phyloP scores from a whole-genome alignment of 2,797 vertebrate species.

The Helicolenus hilgendorfi region DNA sequence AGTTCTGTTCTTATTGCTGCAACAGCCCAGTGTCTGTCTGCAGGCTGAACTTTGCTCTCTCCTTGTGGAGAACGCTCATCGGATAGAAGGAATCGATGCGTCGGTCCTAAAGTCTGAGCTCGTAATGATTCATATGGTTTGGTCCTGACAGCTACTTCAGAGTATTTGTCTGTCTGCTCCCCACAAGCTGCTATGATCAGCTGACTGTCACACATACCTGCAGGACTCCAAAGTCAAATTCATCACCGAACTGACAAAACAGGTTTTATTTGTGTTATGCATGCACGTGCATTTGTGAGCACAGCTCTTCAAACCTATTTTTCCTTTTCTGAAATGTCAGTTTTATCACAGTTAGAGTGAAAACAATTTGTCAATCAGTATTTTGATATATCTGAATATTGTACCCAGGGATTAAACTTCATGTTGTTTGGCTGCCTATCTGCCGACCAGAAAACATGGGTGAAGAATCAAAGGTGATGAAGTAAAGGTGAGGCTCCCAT shows the following conservation, averaged over 20 bases:
- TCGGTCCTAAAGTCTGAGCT: neutral
- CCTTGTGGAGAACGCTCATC: neutral
- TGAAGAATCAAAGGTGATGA: slow-evolving; percentile 72
- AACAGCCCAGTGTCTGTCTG: slow-evolving; percentile 1
- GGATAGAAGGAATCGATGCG: slow-evolving; percentile 4
- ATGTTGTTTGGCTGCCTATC: slow-evolving; percentile 33
- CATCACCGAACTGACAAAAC: slow-evolving; percentile 46
- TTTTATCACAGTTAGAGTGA: neutral
- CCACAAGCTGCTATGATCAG: slow-evolving; percentile 11
- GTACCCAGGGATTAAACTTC: neutral
- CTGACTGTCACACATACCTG: slow-evolving; percentile 34
- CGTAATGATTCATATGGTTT: neutral
- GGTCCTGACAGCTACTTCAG: slow-evolving; percentile 14
- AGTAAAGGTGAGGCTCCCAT: too few relatives aligned
- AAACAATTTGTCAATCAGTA: neutral
- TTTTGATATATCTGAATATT: neutral
- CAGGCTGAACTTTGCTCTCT: slow-evolving; percentile 51
- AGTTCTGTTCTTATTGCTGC: neutral
- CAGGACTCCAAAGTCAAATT: slow-evolving; percentile 38
- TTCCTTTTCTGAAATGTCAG: neutral
- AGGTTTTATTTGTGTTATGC: neutral
- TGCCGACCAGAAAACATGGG: slow-evolving; percentile 41
- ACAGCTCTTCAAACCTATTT: neutral
- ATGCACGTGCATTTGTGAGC: neutral
- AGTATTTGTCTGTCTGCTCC: slow-evolving; percentile 29